Evolutionary conservation across 1,140 invertebrate genomes (phyloP), one percentile per base, ranked within the genome.

Genomic region (Bactericera cockerelli): DNA sequence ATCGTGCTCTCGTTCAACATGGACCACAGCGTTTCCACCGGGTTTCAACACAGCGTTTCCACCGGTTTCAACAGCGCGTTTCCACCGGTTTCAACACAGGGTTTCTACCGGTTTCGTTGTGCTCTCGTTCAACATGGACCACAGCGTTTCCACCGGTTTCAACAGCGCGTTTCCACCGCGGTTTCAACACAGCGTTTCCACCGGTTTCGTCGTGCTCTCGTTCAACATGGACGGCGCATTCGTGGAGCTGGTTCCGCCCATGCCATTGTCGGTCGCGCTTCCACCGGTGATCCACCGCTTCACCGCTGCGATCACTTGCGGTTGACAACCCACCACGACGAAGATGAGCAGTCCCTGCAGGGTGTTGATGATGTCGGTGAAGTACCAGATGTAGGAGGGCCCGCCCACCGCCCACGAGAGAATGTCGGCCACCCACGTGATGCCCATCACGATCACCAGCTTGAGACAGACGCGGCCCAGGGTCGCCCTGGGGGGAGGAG

Each of bases 341-440:
- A 93, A 93, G 58, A 93, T 90, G 67, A 90, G 81, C n/a, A 91
- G 80, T 38, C 88, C 88, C 70, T 92, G 87, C 26, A 89, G 75
- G 55, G 84, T 81, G 71, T 90, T 92, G 67, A 91, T 77, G 61
- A 90, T 67, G 70, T 89, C 87, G 8, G 69, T 67, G 55, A 66
- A 26, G 61, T n/a, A n/a, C 86, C 86, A 89, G 59, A 84, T 70
- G 67, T 82, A 83, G 62, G 81, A 74, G 0, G 85, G 85, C 0
- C 86, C 86, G 56, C 86, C 86, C 26, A 83, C 80, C 58, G 76
- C 68, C 77, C 79, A 81, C 2, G 85, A 88, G 24, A 89, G 72
- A 21, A 89, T 80, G 69, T 89, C 86, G n/a, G 81, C 81, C 39
- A 86, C 79, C 87, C 86, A 90, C 38, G 85, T 87, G 53, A 89